A percentile compares a stretch with the other conserved stretches of the same genome.
phyloP scores from a whole-genome alignment of 2,888 invertebrate species.

The Mimachlamys varia region DNA sequence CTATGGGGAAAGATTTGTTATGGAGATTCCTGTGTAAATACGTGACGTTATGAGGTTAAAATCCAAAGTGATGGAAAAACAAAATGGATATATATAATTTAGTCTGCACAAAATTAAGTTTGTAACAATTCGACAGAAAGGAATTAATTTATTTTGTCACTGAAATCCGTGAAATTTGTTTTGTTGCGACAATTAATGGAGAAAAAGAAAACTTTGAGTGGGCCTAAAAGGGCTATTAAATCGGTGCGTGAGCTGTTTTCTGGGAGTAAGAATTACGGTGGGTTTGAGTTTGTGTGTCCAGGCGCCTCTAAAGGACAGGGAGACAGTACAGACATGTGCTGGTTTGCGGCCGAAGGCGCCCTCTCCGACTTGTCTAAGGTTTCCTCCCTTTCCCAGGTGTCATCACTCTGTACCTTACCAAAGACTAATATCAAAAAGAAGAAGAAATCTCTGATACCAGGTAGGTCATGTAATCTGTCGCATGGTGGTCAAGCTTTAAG shows the following conservation, averaged over 20 bases:
- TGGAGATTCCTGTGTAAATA: not conserved
- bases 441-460: slow-evolving; percentile 43
- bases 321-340: slow-evolving; percentile 37
- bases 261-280: slow-evolving; percentile 6
- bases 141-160: not conserved
- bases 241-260: slow-evolving; percentile 14
- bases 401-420: slow-evolving; percentile 41
- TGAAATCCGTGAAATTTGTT: not conserved
- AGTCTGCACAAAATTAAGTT: not conserved
- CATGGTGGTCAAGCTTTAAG: not conserved
- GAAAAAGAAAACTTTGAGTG: slow-evolving; percentile 34
- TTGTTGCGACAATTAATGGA: slow-evolving; percentile 31
- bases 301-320: not conserved
- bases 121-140: not conserved
- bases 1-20: not conserved
- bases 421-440: slow-evolving; percentile 40
- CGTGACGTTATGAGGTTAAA: not conserved
- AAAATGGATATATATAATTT: not conserved
- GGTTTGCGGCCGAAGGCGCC: slow-evolving; percentile 29
- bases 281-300: slow-evolving; percentile 36
- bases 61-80: not conserved
- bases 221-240: slow-evolving; percentile 40
- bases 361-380: slow-evolving; percentile 37
- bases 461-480: not conserved
- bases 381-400: slow-evolving; percentile 2